These are phyloP conservation scores for Sarcoramphus papa DNA, from an alignment of 2,797 vertebrate species.

Conservation along the genomic window DNA sequence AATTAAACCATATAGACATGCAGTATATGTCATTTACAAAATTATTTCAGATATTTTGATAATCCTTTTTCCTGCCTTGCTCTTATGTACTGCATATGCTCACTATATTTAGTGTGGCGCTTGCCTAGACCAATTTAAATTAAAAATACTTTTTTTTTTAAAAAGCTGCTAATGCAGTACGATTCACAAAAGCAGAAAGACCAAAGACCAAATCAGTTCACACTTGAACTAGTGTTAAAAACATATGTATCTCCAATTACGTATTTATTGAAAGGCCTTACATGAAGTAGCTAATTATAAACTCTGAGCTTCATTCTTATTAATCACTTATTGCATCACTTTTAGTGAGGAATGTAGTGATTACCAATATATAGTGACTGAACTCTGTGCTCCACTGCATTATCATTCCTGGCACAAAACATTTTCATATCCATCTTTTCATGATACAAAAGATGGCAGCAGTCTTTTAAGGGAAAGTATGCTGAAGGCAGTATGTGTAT, in stretches of 20 bases:
- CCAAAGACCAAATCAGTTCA: constrained; percentile 17
- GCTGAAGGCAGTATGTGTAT: not conserved
- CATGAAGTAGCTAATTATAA: not conserved
- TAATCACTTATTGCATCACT: not conserved
- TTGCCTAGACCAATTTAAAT: constrained; percentile 6
- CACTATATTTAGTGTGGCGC: not conserved
- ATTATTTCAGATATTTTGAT: constrained; percentile 32
- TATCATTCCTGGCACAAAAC: not conserved
- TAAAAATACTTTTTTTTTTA: not conserved
- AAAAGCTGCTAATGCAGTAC: not conserved
- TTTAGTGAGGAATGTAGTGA: not conserved
- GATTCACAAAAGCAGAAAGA: constrained; percentile 13
- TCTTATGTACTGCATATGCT: not conserved
- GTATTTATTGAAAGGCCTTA: constrained; percentile 19
- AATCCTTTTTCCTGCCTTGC: not conserved
- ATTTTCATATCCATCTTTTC: not conserved
- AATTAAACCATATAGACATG: not conserved
- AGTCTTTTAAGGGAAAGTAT: not conserved
- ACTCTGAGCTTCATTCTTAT: not conserved
- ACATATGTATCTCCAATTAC: not conserved
- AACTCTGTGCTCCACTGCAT: not conserved
- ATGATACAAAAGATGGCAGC: not conserved
- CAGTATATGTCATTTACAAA: not conserved
- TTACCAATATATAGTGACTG: not conserved
- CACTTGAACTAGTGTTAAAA: constrained; percentile 1